These are phyloP conservation scores for Cyrtonyx montezumae DNA, from an alignment of 2,113 vertebrate genomes.

Conservation along the genomic window DNA sequence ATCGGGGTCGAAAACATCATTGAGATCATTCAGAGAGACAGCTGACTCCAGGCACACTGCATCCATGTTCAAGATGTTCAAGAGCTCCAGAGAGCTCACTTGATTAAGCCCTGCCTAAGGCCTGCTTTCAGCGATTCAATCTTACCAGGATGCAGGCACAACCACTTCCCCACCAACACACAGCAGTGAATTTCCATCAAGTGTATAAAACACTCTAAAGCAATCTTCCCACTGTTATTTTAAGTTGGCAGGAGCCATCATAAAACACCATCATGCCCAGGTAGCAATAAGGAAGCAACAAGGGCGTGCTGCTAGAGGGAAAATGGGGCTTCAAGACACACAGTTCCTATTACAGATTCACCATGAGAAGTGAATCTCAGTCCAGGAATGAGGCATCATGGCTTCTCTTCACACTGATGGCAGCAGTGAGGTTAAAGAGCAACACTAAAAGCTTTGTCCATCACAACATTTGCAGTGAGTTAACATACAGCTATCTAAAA, in stretches of 20 bases:
- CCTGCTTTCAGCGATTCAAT: not conserved
- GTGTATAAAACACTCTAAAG: not conserved
- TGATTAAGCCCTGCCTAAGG: not conserved
- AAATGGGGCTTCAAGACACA: not conserved
- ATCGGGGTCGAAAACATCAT: not conserved
- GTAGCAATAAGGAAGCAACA: not conserved
- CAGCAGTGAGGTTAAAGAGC: not conserved
- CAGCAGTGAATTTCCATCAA: not conserved
- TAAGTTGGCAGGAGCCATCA: not conserved
- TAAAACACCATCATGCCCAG: not conserved
- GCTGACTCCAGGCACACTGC: not conserved
- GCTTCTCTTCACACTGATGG: not conserved
- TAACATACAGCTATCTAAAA: not conserved
- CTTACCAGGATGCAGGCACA: not conserved
- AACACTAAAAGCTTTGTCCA: not conserved
- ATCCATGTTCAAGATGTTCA: not conserved
- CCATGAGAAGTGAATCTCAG: accelerated
- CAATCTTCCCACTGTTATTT: not conserved
- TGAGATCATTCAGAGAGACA: not conserved
- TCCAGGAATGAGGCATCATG: accelerated
- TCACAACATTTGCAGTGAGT: not conserved
- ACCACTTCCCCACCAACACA: not conserved
- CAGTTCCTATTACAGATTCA: not conserved
- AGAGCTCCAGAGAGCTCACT: not conserved
- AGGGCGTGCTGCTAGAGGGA: not conserved